Conservation (phyloP, 1,140 invertebrate species). For the Papilio machaon region DNA sequence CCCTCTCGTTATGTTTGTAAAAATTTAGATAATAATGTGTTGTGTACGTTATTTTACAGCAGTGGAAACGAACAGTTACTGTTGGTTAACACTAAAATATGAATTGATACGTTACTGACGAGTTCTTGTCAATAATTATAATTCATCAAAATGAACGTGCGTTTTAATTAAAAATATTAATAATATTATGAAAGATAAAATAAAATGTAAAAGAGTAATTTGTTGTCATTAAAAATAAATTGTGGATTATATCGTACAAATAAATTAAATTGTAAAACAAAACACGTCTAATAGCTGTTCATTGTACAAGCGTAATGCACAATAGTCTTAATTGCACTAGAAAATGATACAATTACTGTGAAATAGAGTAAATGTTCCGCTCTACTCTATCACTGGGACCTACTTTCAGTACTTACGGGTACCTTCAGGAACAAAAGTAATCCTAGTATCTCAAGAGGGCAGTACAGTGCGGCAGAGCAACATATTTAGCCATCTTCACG, state of each 20-base stretch:
- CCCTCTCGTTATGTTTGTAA: too few species aligned
- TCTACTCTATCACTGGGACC: neutral
- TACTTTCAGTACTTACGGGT: neutral
- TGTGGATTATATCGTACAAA: neutral
- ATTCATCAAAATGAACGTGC: neutral
- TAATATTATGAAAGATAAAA: too few species aligned
- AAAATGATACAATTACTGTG: slow-evolving; percentile 12
- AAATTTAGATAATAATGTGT: too few species aligned
- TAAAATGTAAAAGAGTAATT: neutral
- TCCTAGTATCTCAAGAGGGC: too few species aligned
- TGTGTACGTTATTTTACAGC: neutral
- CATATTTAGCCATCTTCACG: too few species aligned
- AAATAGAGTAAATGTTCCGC: neutral
- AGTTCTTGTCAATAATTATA: too few species aligned
- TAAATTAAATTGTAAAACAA: neutral
- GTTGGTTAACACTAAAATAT: neutral
- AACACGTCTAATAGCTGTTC: neutral
- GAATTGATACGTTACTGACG: neutral
- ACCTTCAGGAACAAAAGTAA: too few species aligned
- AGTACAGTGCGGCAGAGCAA: too few species aligned
- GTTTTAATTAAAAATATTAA: neutral
- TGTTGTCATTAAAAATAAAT: neutral
- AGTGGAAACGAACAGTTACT: neutral
- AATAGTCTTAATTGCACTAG: neutral
- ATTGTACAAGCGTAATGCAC: slow-evolving; percentile 1